A percentile compares a stretch with the other conserved stretches of the same genome.
Evolutionary conservation across 2,888 invertebrate species (phyloP).

Genomic region (Sphaerophoria rueppellii): DNA sequence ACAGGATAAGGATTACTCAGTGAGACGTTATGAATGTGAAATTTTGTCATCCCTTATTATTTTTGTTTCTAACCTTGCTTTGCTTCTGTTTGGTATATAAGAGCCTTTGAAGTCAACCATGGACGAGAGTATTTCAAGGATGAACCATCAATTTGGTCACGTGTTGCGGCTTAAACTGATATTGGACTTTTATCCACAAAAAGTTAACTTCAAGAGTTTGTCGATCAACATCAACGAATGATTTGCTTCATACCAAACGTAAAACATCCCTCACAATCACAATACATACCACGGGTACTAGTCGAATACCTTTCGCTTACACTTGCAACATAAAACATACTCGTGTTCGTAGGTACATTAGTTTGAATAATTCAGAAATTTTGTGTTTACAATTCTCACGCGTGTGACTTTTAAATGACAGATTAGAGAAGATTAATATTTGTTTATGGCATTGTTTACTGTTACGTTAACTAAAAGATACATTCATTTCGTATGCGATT

Average conservation of each 20-base stretch:
- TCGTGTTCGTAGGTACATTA: not conserved
- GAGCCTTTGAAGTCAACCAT: slow-evolving; percentile 63
- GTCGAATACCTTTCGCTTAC: not conserved
- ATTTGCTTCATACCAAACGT: slow-evolving; percentile 34
- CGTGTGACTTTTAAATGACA: slow-evolving; percentile 82
- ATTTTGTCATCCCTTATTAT: slow-evolving; percentile 50
- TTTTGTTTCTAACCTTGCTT: not conserved
- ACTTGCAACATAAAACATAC: slow-evolving; percentile 23
- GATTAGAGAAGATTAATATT: slow-evolving; percentile 82
- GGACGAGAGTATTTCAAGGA: slow-evolving; percentile 51
- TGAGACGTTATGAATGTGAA: slow-evolving; percentile 58
- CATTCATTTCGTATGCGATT: slow-evolving; percentile 18
- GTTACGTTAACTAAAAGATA: slow-evolving; percentile 67
- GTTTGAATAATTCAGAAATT: slow-evolving; percentile 49
- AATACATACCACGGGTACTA: not conserved
- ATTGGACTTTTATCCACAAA: slow-evolving; percentile 67
- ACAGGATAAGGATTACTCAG: slow-evolving; percentile 59
- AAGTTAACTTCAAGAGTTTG: slow-evolving; percentile 66
- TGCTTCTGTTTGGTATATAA: slow-evolving; percentile 1
- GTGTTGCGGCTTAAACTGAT: slow-evolving; percentile 79
- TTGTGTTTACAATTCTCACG: slow-evolving; percentile 82
- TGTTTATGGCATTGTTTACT: slow-evolving; percentile 77
- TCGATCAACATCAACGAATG: too few relatives aligned
- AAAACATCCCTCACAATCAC: slow-evolving; percentile 22
- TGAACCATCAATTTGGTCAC: slow-evolving; percentile 76